A percentile compares a stretch with the other conserved stretches of the same genome.
phyloP scores from a whole-genome alignment of 2,113 vertebrate genomes.

The Gorsachius goisagi region DNA sequence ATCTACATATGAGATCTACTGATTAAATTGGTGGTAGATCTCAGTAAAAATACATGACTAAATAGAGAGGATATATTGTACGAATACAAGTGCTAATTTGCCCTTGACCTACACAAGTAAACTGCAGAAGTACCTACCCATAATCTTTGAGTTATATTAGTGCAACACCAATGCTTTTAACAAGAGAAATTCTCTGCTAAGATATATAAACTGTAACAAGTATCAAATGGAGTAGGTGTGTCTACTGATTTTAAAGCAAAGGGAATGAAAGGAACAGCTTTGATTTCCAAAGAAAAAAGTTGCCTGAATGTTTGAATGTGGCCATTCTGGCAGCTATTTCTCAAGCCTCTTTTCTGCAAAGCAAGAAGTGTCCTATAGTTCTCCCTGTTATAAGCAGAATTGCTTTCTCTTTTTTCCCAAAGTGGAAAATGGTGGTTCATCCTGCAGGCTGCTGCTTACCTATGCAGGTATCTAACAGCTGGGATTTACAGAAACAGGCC shows the following conservation, averaged over 20 bases:
- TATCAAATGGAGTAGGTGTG: not conserved
- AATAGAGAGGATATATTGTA: not conserved
- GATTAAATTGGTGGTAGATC: not conserved
- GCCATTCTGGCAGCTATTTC: not conserved
- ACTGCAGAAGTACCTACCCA: not conserved
- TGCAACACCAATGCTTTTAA: not conserved
- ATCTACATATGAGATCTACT: not conserved
- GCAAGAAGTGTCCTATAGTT: not conserved
- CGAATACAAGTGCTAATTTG: not conserved
- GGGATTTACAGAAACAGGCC: not conserved
- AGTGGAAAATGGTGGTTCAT: not conserved
- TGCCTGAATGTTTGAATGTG: not conserved
- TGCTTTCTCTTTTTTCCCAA: not conserved
- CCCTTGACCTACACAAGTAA: not conserved
- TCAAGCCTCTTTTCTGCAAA: not conserved
- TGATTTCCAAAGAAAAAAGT: not conserved
- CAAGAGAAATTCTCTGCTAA: not conserved
- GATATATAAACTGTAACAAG: not conserved
- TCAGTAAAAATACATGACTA: not conserved
- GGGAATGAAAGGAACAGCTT: not conserved
- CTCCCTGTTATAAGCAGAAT: not conserved
- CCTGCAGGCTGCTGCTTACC: not conserved
- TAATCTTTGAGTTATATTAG: not conserved
- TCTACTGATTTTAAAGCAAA: not conserved
- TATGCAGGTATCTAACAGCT: not conserved